phyloP scores from a whole-genome alignment of 2,797 vertebrate genomes.

The Sylvilagus floridanus region DNA sequence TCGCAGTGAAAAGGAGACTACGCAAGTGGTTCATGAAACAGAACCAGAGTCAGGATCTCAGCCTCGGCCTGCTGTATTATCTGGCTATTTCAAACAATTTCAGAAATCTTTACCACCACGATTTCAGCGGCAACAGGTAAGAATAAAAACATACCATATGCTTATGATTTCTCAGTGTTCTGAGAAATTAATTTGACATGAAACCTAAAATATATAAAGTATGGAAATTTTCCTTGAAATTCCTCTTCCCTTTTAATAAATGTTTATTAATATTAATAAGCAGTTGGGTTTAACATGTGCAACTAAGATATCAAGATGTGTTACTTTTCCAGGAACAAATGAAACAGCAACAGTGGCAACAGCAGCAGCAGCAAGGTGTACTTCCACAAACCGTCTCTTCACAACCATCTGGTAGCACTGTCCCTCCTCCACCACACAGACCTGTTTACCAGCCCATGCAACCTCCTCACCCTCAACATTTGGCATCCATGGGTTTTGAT shows the following conservation, averaged over 20 bases:
- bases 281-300: background rate
- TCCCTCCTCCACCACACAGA: constrained; percentile 94
- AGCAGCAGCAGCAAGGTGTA: constrained; percentile 92
- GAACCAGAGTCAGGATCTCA: constrained; percentile 94
- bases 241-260: background rate
- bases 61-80: constrained; percentile 94
- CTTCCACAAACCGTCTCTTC: constrained; percentile 90
- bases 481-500: constrained; percentile 98
- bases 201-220: constrained; percentile 38
- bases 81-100: constrained; percentile 99
- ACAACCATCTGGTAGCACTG: constrained; percentile 91
- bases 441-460: constrained; percentile 97
- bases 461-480: constrained; percentile 95
- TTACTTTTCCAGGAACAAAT: constrained; percentile 93
- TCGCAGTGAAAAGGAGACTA: constrained; percentile 87
- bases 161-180: background rate
- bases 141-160: background rate
- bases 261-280: background rate
- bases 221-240: background rate
- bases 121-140: constrained; percentile 99
- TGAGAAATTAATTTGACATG: constrained; percentile 9
- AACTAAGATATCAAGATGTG: background rate
- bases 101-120: constrained; percentile 98
- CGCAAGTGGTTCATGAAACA: constrained; percentile 88
- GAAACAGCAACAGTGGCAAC: constrained; percentile 94